These are phyloP conservation scores for Saimiri boliviensis DNA, from an alignment of 2,113 vertebrate genomes.

Conservation along the genomic window DNA sequence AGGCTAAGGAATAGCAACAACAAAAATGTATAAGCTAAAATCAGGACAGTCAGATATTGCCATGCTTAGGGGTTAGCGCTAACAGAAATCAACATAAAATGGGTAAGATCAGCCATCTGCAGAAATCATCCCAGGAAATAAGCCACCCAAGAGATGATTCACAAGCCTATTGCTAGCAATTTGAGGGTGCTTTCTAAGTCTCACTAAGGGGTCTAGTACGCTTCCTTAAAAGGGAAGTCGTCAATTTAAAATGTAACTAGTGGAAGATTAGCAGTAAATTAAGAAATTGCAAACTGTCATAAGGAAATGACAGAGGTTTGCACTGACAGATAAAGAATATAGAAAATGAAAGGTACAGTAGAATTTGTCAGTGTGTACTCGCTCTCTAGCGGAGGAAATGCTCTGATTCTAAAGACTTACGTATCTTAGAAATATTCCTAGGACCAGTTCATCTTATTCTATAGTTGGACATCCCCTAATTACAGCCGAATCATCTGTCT, in stretches of 20 bases:
- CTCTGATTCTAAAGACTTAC: neutral
- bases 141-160: constrained; percentile 65
- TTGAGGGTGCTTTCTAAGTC: constrained; percentile 60
- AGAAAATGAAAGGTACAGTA: constrained; percentile 35
- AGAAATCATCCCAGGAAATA: constrained; percentile 66
- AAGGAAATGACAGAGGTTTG: constrained; percentile 68
- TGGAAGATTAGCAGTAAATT: constrained; percentile 73
- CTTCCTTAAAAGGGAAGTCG: constrained; percentile 54
- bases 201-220: constrained; percentile 53
- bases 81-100: constrained; percentile 53
- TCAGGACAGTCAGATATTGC: constrained; percentile 49
- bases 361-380: constrained; percentile 23
- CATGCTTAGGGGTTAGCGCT: neutral
- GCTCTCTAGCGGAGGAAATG: neutral
- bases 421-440: neutral
- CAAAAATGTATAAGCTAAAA: constrained; percentile 56
- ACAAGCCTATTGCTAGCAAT: constrained; percentile 55
- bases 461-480: neutral
- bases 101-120: constrained; percentile 68
- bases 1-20: neutral
- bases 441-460: neutral
- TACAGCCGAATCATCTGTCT: neutral
- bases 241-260: constrained; percentile 69
- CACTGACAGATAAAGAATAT: constrained; percentile 25
- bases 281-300: constrained; percentile 67